Base-by-base conservation (phyloP, 2,797 vertebrate species). In the Carcharodon carcharias region DNA sequence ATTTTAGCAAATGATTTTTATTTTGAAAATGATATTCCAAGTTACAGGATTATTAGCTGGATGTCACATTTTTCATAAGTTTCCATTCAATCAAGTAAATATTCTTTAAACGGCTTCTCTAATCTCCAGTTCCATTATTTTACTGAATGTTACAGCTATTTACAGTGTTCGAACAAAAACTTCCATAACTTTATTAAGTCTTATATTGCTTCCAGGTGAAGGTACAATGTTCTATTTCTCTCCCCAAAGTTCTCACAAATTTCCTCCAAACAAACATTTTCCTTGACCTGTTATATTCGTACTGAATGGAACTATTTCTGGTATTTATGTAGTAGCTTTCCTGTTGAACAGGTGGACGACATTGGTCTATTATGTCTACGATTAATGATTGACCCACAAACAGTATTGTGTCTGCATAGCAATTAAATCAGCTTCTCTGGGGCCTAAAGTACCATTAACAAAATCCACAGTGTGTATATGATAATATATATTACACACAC, bases 261-360 rank as follows among this genome's bases (percentile, higher is more conserved):
- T 45, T 85, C 40, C 35, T 63, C 6, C 61, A 91, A 45, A 45
- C 80, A 21, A 16, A 67, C 80, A 45, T 85, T 85, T 91, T 63
- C 12, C 61, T 65, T 67, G 35, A 67, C 18, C 23, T n/a, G 63
- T 67, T 93, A 65, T 67, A 45, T 9, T 93, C 26, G 18, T 45
- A 45, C 63, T 67, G 63, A 93, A 67, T 93, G 7, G 40, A 93
- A 67, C n/a, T 45, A 67, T 21, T 93, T 67, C 40, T 67, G 18
- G 91, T n/a, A 63, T 67, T 93, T 50, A 67, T 93, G 91, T 45
- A 1, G 7, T 65, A 26, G 91, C 28, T 93, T 93, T 93, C 91
- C 91, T 93, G 35, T 92, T 40, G 16, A 63, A 92, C 89, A 92
- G 91, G 91, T 93, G 91, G n/a, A 21, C n/a, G 18, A 67, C n/a